Base-by-base conservation (phyloP, 2,888 invertebrate genomes). In the Drosophila prolongata region DNA sequence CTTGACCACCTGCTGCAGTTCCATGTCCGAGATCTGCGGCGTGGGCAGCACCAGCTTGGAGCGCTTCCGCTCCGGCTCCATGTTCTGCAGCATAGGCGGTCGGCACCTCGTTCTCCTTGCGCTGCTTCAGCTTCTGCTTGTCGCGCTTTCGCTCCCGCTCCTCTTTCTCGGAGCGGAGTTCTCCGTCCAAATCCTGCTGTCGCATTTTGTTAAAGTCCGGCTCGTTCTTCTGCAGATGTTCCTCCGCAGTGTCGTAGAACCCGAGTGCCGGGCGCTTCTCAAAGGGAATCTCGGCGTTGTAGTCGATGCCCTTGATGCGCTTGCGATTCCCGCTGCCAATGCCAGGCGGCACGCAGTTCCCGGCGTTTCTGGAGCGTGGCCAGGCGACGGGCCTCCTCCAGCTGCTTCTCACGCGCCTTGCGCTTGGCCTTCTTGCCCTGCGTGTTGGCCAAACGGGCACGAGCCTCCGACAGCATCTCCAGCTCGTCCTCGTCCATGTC, bases 401-500 rank as follows among this genome's bases (percentile, higher is more conserved):
- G 93, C 92, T 99, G 99, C 92, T 99, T 99, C 91, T 99, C 99
- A 44, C 99, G 94, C 0, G 99, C 99, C 93, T 97, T 97, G 71
- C 97, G 94, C 90, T 98, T 98, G 0, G 97, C 97, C 89, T 97
- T 97, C 57, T 93, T 97, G 52, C 99, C 98, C 90, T 99, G 99
- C 0, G 99, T 99, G 91, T 99, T 99, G 1, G 99, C 99, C 55
- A 99, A 94, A 90, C 99, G 95, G 2, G 99, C 99, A 87, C 99
- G 95, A 0, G 99, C 99, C 93, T 99, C 99, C 0, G 99, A 99
- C 76, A 99, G 93, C 99, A 99, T 99, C 93, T 99, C 99, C 92
- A 99, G 93, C 92, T 99, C 98, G 94, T 99, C 99, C 95, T 99
- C 99, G 93, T 99, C 99, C 99, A 99, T 99, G 91, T 99, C 99